These are phyloP conservation scores for Hippolais icterina DNA, from an alignment of 2,113 vertebrate genomes.

Conservation along the genomic window DNA sequence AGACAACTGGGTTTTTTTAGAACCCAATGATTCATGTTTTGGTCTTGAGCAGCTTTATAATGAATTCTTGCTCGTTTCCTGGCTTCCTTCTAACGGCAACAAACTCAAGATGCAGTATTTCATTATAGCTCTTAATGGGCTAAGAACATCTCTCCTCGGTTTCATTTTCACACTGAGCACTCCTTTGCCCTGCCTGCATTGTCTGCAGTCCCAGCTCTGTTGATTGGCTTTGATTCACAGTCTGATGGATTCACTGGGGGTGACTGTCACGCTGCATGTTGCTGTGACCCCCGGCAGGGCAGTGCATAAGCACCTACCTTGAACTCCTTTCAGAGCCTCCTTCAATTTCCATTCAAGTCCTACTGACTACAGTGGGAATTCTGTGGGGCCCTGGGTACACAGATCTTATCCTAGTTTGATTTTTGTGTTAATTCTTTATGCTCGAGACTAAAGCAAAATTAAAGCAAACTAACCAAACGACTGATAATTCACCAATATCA, in stretches of 20 bases:
- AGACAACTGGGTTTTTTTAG: conserved; percentile 55
- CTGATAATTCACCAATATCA: background rate
- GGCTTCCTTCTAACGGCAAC: conserved; percentile 27
- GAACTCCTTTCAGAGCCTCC: background rate
- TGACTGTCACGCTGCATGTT: background rate
- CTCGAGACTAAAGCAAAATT: background rate
- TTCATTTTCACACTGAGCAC: background rate
- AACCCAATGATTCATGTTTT: conserved; percentile 50
- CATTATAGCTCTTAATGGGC: conserved; percentile 31
- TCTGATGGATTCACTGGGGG: background rate
- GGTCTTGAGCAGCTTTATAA: conserved; percentile 46
- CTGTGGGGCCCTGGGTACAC: background rate
- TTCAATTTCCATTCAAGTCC: background rate
- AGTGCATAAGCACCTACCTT: background rate
- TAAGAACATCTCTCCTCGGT: background rate
- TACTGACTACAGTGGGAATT: background rate
- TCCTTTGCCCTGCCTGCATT: background rate
- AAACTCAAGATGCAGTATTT: conserved; percentile 51
- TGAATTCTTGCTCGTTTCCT: conserved; percentile 56
- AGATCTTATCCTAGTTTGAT: background rate
- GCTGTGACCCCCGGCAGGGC: background rate
- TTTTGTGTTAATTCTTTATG: background rate
- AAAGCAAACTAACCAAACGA: background rate
- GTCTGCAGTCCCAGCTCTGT: background rate
- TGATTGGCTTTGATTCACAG: background rate